Evolutionary conservation across 2,113 vertebrate species (phyloP).

Genomic region (Campylomormyrus numenius): DNA sequence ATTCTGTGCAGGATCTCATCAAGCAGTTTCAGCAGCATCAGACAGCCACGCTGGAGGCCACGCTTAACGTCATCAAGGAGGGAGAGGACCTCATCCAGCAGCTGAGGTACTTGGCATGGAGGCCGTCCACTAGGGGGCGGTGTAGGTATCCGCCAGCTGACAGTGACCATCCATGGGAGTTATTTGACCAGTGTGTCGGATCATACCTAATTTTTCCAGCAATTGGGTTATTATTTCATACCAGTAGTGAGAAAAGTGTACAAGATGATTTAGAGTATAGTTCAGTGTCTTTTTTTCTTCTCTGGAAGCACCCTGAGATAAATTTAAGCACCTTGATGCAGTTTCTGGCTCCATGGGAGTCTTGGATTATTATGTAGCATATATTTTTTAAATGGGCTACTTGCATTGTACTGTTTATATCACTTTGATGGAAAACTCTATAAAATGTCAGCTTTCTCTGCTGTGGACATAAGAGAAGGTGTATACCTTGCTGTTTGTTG

Average conservation of each 20-base stretch:
- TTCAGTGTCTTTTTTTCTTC: neutral
- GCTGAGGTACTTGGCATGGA: constrained; percentile 71
- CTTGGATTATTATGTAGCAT: neutral
- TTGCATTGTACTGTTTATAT: neutral
- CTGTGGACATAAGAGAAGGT: neutral
- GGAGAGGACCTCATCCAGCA: constrained; percentile 97
- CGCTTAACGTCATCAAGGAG: constrained; percentile 95
- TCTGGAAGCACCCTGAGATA: neutral
- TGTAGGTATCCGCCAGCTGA: neutral
- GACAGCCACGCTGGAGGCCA: constrained; percentile 88
- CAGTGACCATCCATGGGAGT: neutral
- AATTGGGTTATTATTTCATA: neutral
- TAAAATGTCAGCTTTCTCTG: neutral
- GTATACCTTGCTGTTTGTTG: neutral
- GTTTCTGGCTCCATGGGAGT: neutral
- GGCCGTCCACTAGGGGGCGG: neutral
- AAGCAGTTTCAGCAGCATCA: constrained; percentile 98
- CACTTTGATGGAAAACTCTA: neutral
- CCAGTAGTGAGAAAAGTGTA: neutral
- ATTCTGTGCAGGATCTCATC: constrained; percentile 91
- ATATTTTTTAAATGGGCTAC: neutral
- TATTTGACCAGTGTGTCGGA: neutral
- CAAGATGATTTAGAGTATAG: neutral
- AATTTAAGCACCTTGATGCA: neutral
- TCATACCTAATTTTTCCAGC: neutral